Base-by-base conservation (phyloP, 2,797 vertebrate genomes). In the Gymnothorax javanicus region DNA sequence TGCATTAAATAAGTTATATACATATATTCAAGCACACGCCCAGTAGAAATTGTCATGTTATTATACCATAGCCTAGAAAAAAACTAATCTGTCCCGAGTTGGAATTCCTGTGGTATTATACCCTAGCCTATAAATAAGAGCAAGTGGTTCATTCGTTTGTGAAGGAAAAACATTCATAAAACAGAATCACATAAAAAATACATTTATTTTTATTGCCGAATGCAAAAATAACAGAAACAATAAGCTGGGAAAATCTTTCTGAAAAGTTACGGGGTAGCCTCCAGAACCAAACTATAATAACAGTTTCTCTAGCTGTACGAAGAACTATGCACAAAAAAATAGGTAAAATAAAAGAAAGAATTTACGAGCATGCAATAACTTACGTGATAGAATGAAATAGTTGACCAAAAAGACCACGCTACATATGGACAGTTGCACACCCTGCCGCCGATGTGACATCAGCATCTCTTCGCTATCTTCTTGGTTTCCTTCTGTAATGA, bases 351-450 rank as follows among this genome's bases (percentile, higher is more conserved):
- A 20, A 43, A 43, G 33, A 50, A 57, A 43, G 33, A 43, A 50
- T 13, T 69, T 17, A 8, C 15, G 6, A 69, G 7, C 15, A 23
- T 85, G 85, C 90, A 71, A 25, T 85, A 81, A 89, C 90, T 92
- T 92, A 96, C 95, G 94, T 89, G 94, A 82, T 43, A 20, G 88
- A 58, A 85, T 25, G 13, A 87, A 75, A 62, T 56, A 88, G 27
- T 89, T 88, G 88, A 92, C 87, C 86, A 95, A 86, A 91, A 92
- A 86, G 87, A 94, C 57, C 88, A 94, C 75, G 86, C 88, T 91
- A 43, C 89, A 94, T 69, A 88, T 6, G 79, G 87, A 85, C 87
- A 93, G 88, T 60, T 75, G 77, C 69, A 58, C 33, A 84, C 89
- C 84, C 88, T 86, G 84, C 87, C 84, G 88, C 89, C 86, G 56